Evolutionary conservation across 2,797 vertebrate genomes (phyloP).

Genomic region (Kryptolebias ocellatus): DNA sequence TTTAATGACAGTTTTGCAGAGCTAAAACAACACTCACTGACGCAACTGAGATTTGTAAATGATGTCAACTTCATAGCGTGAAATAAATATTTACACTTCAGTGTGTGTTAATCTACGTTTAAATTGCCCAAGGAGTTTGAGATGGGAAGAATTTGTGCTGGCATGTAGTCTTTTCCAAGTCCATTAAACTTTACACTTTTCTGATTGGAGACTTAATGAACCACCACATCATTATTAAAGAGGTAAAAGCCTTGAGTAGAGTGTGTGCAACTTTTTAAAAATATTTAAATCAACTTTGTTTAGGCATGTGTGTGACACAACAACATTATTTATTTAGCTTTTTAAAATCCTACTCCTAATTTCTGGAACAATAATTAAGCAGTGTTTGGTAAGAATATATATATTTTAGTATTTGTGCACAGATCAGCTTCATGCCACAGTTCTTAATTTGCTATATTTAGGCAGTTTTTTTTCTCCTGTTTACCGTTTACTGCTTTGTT

Average conservation of each 20-base stretch:
- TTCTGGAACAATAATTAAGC: too few species aligned
- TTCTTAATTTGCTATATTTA: too few species aligned
- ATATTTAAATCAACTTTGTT: background rate
- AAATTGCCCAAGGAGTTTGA: slow-evolving; percentile 19
- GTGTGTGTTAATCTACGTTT: background rate
- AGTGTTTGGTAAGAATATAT: too few species aligned
- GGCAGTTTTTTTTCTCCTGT: too few species aligned
- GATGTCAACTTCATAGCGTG: slow-evolving; percentile 17
- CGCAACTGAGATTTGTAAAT: slow-evolving; percentile 19
- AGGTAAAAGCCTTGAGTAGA: slow-evolving; percentile 9
- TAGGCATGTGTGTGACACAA: too few species aligned
- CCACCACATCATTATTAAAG: slow-evolving; percentile 26
- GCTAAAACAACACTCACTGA: background rate
- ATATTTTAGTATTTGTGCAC: too few species aligned
- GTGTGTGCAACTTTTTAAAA: slow-evolving; percentile 1
- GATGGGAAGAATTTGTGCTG: slow-evolving; percentile 38
- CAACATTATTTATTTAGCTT: background rate
- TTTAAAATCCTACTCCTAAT: too few species aligned
- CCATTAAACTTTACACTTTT: slow-evolving; percentile 49
- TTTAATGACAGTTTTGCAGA: too few species aligned
- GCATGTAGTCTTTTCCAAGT: slow-evolving; percentile 45
- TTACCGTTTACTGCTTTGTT: too few species aligned
- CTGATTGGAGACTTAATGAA: slow-evolving; percentile 47
- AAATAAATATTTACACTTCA: slow-evolving; percentile 16
- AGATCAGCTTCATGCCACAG: too few species aligned